Evolutionary conservation across 2,113 vertebrate species (phyloP).

Genomic region (Symphodus melops): DNA sequence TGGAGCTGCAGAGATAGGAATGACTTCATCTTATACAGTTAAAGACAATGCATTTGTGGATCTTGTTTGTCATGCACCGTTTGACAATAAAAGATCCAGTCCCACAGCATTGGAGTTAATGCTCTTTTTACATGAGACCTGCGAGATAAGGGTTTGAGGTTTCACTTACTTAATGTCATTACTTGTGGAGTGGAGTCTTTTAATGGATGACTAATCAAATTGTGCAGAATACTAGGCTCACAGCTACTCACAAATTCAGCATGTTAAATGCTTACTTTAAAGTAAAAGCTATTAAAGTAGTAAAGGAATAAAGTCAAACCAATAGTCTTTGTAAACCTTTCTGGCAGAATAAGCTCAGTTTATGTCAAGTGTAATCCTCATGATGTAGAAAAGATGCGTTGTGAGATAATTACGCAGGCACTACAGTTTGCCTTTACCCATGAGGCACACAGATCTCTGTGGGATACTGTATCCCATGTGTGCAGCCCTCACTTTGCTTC

Average conservation of each 20-base stretch:
- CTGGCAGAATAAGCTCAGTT: not conserved
- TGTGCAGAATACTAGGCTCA: no score
- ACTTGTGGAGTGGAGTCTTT: conserved; percentile 11
- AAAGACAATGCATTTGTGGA: conserved; percentile 4
- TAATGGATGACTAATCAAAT: no score
- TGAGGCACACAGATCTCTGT: conserved; percentile 29
- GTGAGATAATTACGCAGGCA: conserved; percentile 25
- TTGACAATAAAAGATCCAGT: conserved; percentile 31
- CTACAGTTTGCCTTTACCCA: conserved; percentile 23
- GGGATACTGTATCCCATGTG: conserved; percentile 47
- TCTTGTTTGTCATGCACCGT: conserved; percentile 26
- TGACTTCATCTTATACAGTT: conserved; percentile 8
- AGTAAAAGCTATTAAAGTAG: not conserved
- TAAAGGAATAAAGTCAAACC: not conserved
- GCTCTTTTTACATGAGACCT: conserved; percentile 21
- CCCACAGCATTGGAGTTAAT: conserved; percentile 32
- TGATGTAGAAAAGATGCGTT: conserved; percentile 24
- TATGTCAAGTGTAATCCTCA: conserved; percentile 9
- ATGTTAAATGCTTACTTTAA: not conserved
- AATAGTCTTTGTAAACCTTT: no score
- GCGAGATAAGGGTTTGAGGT: conserved; percentile 14
- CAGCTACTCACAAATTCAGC: not conserved
- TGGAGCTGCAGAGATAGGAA: conserved; percentile 26
- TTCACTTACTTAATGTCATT: conserved; percentile 42
- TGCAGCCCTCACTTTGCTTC: conserved; percentile 46